phyloP scores from a whole-genome alignment of 2,888 invertebrate species.

The Catocala sponsa region DNA sequence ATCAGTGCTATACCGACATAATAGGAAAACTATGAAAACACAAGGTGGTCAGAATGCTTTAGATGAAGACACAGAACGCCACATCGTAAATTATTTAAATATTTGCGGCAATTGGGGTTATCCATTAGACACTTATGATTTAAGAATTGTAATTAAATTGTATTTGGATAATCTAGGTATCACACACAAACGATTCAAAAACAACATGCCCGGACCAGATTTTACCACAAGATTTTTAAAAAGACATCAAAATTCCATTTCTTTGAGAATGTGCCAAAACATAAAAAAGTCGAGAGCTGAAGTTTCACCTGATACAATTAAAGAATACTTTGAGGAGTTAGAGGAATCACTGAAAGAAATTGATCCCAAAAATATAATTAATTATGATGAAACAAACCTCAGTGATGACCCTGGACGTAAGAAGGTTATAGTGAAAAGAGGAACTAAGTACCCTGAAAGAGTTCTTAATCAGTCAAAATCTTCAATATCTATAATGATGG shows the following conservation, averaged over 20 bases:
- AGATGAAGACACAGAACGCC: constrained; percentile 9
- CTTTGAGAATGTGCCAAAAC: constrained; percentile 31
- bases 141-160: constrained; percentile 27
- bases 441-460: constrained; percentile 32
- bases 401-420: constrained; percentile 23
- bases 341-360: constrained; percentile 15
- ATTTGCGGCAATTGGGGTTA: constrained; percentile 14
- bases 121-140: constrained; percentile 20
- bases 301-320: constrained; percentile 25
- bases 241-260: constrained; percentile 20
- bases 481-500: constrained; percentile 61
- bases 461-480: constrained; percentile 51
- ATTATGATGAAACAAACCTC: constrained; percentile 29
- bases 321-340: constrained; percentile 22
- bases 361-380: constrained; percentile 22
- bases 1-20: constrained; percentile 4
- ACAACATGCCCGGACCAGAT: constrained; percentile 30
- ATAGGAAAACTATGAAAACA: neutral
- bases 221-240: constrained; percentile 21
- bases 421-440: constrained; percentile 26
- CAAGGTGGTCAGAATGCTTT: constrained; percentile 1
- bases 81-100: constrained; percentile 11
- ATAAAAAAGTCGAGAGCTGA: constrained; percentile 33
- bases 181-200: constrained; percentile 24
- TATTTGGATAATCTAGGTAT: constrained; percentile 26